Evolutionary conservation across 2,888 invertebrate species (phyloP).

Genomic region (Candidula unifasciata): DNA sequence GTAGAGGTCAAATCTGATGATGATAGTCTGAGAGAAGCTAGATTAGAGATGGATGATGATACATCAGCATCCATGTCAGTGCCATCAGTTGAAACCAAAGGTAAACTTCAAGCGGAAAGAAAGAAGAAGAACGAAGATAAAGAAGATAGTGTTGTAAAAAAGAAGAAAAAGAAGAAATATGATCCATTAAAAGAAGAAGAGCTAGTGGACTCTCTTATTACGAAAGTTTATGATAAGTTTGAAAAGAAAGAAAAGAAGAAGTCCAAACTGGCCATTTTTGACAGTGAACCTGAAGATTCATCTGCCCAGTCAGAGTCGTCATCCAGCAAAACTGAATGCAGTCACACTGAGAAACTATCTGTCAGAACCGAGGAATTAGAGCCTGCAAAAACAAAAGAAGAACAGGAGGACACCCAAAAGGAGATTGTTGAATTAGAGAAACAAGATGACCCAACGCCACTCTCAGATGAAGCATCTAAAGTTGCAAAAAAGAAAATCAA

Average conservation of each 20-base stretch:
- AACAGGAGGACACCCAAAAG: background rate
- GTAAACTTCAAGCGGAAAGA: constrained; percentile 10
- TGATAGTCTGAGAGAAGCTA: no score
- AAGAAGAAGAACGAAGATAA: constrained; percentile 45
- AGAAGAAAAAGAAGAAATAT: constrained; percentile 52
- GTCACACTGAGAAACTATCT: constrained; percentile 27
- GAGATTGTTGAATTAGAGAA: constrained; percentile 4
- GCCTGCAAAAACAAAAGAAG: constrained; percentile 19
- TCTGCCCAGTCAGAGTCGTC: constrained; percentile 33
- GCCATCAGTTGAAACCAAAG: background rate
- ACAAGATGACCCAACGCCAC: background rate
- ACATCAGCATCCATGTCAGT: background rate
- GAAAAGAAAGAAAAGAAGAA: constrained; percentile 45
- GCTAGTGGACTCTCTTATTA: constrained; percentile 45
- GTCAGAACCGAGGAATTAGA: constrained; percentile 8
- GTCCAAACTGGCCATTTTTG: constrained; percentile 19
- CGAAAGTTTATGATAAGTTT: constrained; percentile 46
- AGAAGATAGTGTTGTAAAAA: constrained; percentile 31
- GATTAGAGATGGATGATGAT: background rate
- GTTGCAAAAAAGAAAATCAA: constrained; percentile 31
- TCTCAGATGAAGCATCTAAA: constrained; percentile 21
- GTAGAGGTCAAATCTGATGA: background rate
- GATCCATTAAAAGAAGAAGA: constrained; percentile 47
- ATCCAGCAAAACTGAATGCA: background rate
- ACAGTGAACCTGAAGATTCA: constrained; percentile 47